Conservation (phyloP, 2,797 vertebrate species). For the Hoplostethus atlanticus region DNA sequence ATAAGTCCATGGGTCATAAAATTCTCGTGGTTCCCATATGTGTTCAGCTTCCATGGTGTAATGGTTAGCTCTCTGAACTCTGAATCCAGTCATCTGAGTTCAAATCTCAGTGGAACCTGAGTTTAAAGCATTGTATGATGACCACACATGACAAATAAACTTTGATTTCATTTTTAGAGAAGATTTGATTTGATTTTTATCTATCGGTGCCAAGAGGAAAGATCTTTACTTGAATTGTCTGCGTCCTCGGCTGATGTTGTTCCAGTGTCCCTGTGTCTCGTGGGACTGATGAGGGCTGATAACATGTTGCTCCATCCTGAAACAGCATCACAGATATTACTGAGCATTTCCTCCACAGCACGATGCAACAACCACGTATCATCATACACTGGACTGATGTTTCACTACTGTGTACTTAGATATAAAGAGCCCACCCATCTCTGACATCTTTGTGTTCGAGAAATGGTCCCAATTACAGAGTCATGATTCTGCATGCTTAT, state of each 20-base stretch:
- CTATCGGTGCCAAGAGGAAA: neutral
- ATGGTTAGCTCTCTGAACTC: too few species aligned
- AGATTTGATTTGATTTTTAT: too few species aligned
- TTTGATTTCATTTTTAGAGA: too few species aligned
- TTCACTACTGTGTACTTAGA: neutral
- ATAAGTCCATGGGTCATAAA: neutral
- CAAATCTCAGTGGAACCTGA: too few species aligned
- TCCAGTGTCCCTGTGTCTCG: conserved; percentile 86
- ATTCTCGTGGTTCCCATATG: too few species aligned
- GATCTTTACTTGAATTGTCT: conserved; percentile 90
- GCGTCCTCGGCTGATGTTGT: conserved; percentile 88
- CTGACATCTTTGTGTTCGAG: neutral
- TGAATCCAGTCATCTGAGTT: too few species aligned
- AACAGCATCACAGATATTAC: conserved; percentile 61
- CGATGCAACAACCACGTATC: neutral
- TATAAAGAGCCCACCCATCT: neutral
- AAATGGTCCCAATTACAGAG: conserved; percentile 5
- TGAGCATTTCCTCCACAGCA: conserved; percentile 19
- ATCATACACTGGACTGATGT: neutral
- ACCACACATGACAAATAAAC: too few species aligned
- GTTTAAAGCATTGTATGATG: too few species aligned
- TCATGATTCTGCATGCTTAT: neutral
- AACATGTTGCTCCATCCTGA: conserved; percentile 88
- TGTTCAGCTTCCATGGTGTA: too few species aligned
- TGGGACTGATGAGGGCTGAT: conserved; percentile 87